Evolutionary conservation across 2,113 vertebrate genomes (phyloP).

Genomic region (Aptenodytes patagonicus): DNA sequence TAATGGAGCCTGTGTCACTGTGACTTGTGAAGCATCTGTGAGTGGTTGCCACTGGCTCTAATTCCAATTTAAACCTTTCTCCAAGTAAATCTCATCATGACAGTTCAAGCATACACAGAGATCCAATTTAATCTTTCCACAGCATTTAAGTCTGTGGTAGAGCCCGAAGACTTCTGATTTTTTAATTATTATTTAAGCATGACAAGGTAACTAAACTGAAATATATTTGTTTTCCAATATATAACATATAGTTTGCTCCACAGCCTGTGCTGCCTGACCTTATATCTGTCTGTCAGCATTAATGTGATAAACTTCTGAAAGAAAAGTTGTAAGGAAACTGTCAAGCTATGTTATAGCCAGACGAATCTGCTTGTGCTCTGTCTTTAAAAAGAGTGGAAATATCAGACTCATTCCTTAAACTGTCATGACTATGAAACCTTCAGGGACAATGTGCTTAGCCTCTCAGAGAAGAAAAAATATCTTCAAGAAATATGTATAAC

Average conservation of each 20-base stretch:
- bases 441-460: constrained; percentile 16
- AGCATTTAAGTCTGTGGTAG: neutral
- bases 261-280: constrained; percentile 30
- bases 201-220: constrained; percentile 40
- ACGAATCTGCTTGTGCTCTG: neutral
- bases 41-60: too few relatives aligned
- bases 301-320: constrained; percentile 6
- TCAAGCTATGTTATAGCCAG: constrained; percentile 7
- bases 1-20: neutral
- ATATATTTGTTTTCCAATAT: constrained; percentile 20
- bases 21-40: neutral
- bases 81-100: constrained; percentile 2
- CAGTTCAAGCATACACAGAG: neutral
- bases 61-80: neutral
- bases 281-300: constrained; percentile 44
- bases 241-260: constrained; percentile 9
- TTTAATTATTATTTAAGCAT: constrained; percentile 36
- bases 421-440: constrained; percentile 22
- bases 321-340: constrained; percentile 32
- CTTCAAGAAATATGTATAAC: neutral
- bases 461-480: neutral
- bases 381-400: constrained; percentile 1
- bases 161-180: neutral
- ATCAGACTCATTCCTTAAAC: constrained; percentile 32
- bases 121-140: neutral